Evolutionary conservation across 2,113 vertebrate species (phyloP).

Genomic region (Halichoeres trimaculatus): DNA sequence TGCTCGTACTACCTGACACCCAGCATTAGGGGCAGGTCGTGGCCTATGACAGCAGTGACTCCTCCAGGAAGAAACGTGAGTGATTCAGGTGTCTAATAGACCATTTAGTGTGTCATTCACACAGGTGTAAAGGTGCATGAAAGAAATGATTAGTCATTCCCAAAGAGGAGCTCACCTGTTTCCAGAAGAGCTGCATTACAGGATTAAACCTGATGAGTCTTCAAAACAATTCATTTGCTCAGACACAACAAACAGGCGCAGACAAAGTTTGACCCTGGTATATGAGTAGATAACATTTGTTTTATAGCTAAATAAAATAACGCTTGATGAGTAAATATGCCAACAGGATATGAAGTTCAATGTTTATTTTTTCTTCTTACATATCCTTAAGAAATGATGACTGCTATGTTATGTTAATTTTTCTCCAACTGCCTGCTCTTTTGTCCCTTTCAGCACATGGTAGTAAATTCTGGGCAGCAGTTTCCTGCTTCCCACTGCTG

Average conservation of each 20-base stretch:
- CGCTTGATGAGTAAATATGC: background rate
- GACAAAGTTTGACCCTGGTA: background rate
- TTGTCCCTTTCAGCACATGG: too few species aligned
- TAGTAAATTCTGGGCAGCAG: too few species aligned
- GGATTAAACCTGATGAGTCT: conserved; percentile 17
- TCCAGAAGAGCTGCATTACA: conserved; percentile 14
- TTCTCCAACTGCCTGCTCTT: too few species aligned
- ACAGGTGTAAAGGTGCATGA: conserved; percentile 25
- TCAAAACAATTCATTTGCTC: background rate
- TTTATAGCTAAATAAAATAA: too few species aligned
- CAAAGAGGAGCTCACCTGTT: conserved; percentile 3
- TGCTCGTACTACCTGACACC: conserved; percentile 14
- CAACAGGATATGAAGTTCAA: too few species aligned
- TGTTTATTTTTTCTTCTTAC: too few species aligned
- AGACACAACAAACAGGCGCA: background rate
- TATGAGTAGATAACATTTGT: too few species aligned
- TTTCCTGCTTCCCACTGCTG: too few species aligned
- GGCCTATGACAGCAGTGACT: conserved; percentile 6
- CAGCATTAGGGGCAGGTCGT: conserved; percentile 1
- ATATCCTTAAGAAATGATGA: too few species aligned
- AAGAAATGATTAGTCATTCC: conserved; percentile 14
- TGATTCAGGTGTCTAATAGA: conserved; percentile 37
- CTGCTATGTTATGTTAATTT: too few species aligned
- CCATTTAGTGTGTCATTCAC: conserved; percentile 34
- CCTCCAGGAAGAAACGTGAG: background rate